phyloP scores from a whole-genome alignment of 2,888 invertebrate species.

The Cheiracanthium punctorium region DNA sequence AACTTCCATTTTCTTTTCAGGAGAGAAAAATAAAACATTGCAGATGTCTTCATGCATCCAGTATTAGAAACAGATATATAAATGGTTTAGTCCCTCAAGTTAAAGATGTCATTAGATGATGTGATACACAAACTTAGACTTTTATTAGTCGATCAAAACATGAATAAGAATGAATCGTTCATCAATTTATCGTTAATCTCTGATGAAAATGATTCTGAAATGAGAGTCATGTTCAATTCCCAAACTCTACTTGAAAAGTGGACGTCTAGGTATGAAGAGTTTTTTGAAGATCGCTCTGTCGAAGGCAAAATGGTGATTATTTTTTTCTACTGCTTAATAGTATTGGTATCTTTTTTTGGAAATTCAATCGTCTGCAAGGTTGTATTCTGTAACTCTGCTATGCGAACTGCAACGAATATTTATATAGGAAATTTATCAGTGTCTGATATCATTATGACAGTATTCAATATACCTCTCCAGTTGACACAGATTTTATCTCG shows the following conservation, averaged over 20 bases:
- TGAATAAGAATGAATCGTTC: not conserved
- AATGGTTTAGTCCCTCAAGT: not conserved
- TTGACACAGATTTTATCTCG: slow-evolving; percentile 75
- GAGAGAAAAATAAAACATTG: no score
- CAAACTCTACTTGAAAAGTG: not conserved
- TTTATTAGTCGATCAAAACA: not conserved
- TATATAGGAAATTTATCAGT: slow-evolving; percentile 79
- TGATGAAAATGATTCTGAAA: not conserved
- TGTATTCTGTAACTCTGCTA: slow-evolving; percentile 78
- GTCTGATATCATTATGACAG: slow-evolving; percentile 76
- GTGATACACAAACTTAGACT: not conserved
- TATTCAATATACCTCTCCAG: slow-evolving; percentile 77
- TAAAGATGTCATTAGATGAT: not conserved
- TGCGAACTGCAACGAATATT: slow-evolving; percentile 79
- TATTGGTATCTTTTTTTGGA: slow-evolving; percentile 77
- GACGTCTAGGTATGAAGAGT: not conserved
- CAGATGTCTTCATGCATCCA: no score
- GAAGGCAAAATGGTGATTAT: slow-evolving; percentile 48
- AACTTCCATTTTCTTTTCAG: no score
- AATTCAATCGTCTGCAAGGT: slow-evolving; percentile 78
- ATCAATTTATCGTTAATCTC: not conserved
- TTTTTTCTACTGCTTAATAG: slow-evolving; percentile 77
- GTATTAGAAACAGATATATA: no score
- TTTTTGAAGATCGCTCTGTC: not conserved
- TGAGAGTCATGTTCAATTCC: no score